Base-by-base conservation (phyloP, 2,113 vertebrate genomes). In the Deroptyus accipitrinus region DNA sequence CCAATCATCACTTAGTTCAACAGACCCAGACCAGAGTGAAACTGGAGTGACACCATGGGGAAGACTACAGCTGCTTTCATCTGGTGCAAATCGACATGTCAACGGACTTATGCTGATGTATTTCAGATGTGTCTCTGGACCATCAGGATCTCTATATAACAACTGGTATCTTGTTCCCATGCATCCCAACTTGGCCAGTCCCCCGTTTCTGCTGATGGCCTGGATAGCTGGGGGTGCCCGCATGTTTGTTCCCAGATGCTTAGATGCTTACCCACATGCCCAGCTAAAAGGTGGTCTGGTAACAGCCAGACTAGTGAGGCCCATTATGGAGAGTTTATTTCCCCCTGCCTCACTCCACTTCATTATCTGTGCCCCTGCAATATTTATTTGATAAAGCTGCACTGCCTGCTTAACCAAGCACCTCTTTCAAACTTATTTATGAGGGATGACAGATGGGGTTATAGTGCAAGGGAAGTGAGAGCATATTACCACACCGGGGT, bases 1-100 rank as follows among this genome's bases (percentile, higher is more conserved):
- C 20, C 48, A 42, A 2, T 22, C 5, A 1, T 55, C 3, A 0
- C n/a, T 64, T 25, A 13, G 24, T 64, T 75, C n/a, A 41, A 9
- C 19, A 24, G 80, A 80, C 9, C 15, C 61, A 70, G 48, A 28
- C 5, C 24, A 33, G 46, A 4, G 37, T 67, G 31, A 51, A 81
- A 63, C 31, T 20, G 39, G 30, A 78, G 37, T 37, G 42, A 68
- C 44, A 30, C 15, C 31, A 11, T 0, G 0, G 41, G 30, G 61
- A 72, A 55, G 35, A 48, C 7, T 1, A 19, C 17, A 24, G 7
- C 4, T 0, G 16, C 35, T 87, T 72, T n/a, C 10, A 49, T 51
- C 24, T 33, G 69, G 7, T 84, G 19, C 13, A 84, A 35, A 90
- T 41, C 66, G 48, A 20, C 39, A 17, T 2, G 1, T 19, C 69